Conservation (phyloP, 2,888 invertebrate species). For the Eupithecia inturbata region DNA sequence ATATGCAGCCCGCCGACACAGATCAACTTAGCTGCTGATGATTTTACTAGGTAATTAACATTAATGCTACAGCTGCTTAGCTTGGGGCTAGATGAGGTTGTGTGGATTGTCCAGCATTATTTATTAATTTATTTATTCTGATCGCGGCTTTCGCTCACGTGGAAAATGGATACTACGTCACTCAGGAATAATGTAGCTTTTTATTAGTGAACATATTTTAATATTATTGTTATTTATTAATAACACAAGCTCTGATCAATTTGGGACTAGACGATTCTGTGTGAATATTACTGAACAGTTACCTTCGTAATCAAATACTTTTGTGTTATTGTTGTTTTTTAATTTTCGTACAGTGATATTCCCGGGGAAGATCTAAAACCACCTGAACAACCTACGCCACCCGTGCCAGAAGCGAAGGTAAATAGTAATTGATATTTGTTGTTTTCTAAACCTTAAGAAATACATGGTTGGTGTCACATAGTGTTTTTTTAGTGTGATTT, state of each 20-base stretch:
- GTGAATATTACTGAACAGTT: background rate
- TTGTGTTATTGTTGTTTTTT: background rate
- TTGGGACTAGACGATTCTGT: background rate
- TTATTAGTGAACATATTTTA: too few species aligned
- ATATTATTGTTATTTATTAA: too few species aligned
- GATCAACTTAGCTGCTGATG: slow-evolving; percentile 62
- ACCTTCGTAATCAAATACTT: background rate
- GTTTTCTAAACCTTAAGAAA: background rate
- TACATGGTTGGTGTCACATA: too few species aligned
- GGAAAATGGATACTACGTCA: too few species aligned
- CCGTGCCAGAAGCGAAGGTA: slow-evolving; percentile 20
- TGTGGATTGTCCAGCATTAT: too few species aligned
- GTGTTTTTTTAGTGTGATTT: too few species aligned
- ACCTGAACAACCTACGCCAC: slow-evolving; percentile 24
- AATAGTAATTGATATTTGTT: background rate
- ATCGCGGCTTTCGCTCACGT: too few species aligned
- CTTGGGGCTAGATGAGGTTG: too few species aligned
- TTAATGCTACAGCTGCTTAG: too few species aligned
- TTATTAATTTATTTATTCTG: too few species aligned
- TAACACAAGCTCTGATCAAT: too few species aligned
- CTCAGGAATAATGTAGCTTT: too few species aligned
- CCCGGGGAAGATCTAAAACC: slow-evolving; percentile 57
- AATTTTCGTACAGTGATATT: slow-evolving; percentile 52
- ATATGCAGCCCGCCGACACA: slow-evolving; percentile 86
- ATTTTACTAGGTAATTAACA: slow-evolving; percentile 59